A percentile compares a stretch with the other conserved stretches of the same genome.
phyloP scores from a whole-genome alignment of 1,140 invertebrate species.

The Solen grandis region DNA sequence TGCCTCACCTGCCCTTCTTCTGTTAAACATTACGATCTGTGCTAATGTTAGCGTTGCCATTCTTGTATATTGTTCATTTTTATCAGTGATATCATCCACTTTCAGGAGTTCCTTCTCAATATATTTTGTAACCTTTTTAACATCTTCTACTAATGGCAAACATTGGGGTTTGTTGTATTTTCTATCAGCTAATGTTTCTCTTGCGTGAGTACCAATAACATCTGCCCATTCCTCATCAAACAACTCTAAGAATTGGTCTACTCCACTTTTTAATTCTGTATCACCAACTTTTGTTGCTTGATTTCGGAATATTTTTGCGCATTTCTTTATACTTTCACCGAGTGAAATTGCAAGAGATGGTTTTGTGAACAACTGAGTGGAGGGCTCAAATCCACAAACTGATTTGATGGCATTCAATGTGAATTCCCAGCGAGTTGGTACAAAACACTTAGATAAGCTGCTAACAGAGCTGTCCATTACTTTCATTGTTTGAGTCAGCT shows the following conservation, averaged over 20 bases:
- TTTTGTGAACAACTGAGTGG: neutral
- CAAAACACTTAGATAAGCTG: neutral
- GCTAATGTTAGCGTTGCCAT: too few species aligned
- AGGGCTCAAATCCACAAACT: neutral
- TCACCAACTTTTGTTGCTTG: neutral
- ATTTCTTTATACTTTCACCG: slow-evolving; percentile 24
- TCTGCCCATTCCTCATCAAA: slow-evolving; percentile 20
- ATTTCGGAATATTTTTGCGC: slow-evolving; percentile 21
- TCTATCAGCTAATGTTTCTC: neutral
- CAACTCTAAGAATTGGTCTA: neutral
- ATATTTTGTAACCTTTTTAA: slow-evolving; percentile 8
- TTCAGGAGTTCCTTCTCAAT: neutral
- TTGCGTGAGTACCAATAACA: neutral
- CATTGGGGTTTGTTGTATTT: slow-evolving; percentile 4
- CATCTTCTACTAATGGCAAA: slow-evolving; percentile 24
- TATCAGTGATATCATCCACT: too few species aligned
- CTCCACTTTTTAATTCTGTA: neutral
- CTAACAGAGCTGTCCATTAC: neutral
- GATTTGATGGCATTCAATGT: neutral
- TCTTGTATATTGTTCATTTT: too few species aligned
- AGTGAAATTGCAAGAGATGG: slow-evolving; percentile 8
- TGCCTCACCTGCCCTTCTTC: too few species aligned
- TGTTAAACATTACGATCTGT: too few species aligned
- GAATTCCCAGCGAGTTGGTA: neutral
- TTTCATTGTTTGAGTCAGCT: neutral